Base-by-base conservation (phyloP, 1,140 invertebrate genomes). In the Drosophila fuyamai region DNA sequence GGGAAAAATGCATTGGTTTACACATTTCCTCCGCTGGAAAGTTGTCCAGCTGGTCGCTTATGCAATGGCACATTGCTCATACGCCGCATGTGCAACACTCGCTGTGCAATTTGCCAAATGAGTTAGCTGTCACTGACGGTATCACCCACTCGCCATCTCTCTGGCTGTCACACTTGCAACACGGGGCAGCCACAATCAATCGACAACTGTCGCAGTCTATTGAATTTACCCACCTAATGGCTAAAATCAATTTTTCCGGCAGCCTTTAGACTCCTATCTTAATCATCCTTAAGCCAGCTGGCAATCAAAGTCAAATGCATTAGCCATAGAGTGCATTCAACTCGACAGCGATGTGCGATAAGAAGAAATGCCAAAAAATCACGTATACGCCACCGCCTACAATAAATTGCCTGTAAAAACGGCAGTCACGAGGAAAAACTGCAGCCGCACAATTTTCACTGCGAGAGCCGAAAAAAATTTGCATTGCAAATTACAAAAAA, bases 361-460 rank as follows among this genome's bases (percentile, higher is more conserved):
- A 88, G 84, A 50, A 75, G 76, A 89, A 89, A 71, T 70, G 77
- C 73, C 73, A 78, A 89, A 89, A 88, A 80, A 89, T 89, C 84
- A 89, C 84, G 84, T 89, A 89, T 89, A 89, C 84, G 84, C 80
- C 80, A 75, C 48, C 75, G 75, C 59, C 68, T 70, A 83, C 71
- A 76, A 61, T 41, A 55, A 57, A 55, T 62, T 40, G 50, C 50
- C 50, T 36, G 50, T 53, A 53, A 53, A 53, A 62, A 41, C 54
- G 36, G 38, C 60, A 78, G 80, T 81, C 74, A 68, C 80, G 81
- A 70, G 63, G 43, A 79, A 83, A 82, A 78, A 62, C 56, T 46
- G 63, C 75, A 81, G 73, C 74, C 79, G 67, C 70, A 88, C 75
- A 88, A 79, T 86, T 85, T 86, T 78, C 79, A 67, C 77, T 63